A percentile compares a stretch with the other conserved stretches of the same genome.
Conservation (phyloP, 2,888 invertebrate species). For the Eupsilia transversa region DNA sequence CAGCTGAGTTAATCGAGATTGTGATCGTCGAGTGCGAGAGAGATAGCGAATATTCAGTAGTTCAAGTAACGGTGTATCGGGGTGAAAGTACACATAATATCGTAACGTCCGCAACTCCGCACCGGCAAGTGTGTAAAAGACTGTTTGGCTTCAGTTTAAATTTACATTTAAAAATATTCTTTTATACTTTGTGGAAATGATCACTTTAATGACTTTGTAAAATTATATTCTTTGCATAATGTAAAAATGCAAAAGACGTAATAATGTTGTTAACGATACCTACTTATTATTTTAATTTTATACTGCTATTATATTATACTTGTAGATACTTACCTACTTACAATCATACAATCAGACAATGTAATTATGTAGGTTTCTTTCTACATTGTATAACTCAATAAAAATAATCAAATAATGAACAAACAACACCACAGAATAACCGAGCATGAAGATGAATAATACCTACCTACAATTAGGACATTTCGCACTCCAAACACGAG, state of each 20-base stretch:
- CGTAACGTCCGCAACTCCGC: conserved; percentile 72
- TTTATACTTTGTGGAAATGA: conserved; percentile 28
- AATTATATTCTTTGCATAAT: conserved; percentile 8
- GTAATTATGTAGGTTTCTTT: background rate
- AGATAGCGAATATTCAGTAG: conserved; percentile 73
- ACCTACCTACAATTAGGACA: conserved; percentile 58
- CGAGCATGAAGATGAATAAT: conserved; percentile 23
- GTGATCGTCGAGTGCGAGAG: conserved; percentile 68
- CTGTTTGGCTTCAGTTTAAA: conserved; percentile 66
- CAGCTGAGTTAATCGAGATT: conserved; percentile 78
- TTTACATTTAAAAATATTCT: conserved; percentile 43
- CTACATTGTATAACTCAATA: background rate
- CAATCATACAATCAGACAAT: too few species aligned
- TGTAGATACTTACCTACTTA: background rate
- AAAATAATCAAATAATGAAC: background rate
- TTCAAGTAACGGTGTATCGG: conserved; percentile 82
- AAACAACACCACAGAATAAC: conserved; percentile 17
- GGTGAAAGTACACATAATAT: conserved; percentile 86
- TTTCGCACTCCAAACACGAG: conserved; percentile 71
- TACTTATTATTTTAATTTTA: conserved; percentile 3
- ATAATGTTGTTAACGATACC: background rate
- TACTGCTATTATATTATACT: conserved; percentile 4
- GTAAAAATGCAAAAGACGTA: background rate
- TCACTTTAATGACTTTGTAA: conserved; percentile 20
- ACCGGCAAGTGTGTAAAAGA: conserved; percentile 70